Conservation (phyloP, 2,888 invertebrate genomes). For the Chrysopilus asiliformis region DNA sequence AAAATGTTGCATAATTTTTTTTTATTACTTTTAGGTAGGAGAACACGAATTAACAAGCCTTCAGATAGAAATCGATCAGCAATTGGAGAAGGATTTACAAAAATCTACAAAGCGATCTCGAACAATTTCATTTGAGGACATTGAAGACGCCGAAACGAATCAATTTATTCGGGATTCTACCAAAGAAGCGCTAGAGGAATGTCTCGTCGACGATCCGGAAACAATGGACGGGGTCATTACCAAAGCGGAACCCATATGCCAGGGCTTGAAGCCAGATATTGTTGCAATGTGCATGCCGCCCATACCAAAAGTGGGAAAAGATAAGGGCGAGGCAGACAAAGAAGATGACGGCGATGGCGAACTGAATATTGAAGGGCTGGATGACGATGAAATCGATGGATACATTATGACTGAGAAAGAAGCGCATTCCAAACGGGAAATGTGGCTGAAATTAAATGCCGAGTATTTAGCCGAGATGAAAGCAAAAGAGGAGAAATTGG, state of each 20-base stretch:
- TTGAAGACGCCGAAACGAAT: constrained; percentile 30
- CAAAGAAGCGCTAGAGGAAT: constrained; percentile 34
- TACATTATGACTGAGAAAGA: constrained; percentile 76
- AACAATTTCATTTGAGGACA: constrained; percentile 17
- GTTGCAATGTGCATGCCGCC: constrained; percentile 63
- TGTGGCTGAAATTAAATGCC: constrained; percentile 84
- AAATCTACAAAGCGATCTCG: constrained; percentile 23
- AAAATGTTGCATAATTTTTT: background rate
- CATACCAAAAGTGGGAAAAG: constrained; percentile 29
- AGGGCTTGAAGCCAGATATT: constrained; percentile 50
- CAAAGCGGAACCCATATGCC: constrained; percentile 9
- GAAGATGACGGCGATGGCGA: constrained; percentile 34
- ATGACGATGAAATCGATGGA: constrained; percentile 81
- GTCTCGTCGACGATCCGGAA: constrained; percentile 26
- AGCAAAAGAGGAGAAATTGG: constrained; percentile 69
- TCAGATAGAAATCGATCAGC: constrained; percentile 75
- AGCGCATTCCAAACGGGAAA: constrained; percentile 59
- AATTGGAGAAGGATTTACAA: constrained; percentile 53
- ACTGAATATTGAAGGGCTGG: constrained; percentile 58
- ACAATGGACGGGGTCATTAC: constrained; percentile 10
- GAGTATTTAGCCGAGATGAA: constrained; percentile 74
- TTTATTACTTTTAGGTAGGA: constrained; percentile 22
- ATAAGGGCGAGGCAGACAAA: constrained; percentile 30
- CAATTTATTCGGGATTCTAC: constrained; percentile 39
- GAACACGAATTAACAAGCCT: constrained; percentile 60